Evolutionary conservation across 2,113 vertebrate species (phyloP).

Genomic region (Cynocephalus volans): DNA sequence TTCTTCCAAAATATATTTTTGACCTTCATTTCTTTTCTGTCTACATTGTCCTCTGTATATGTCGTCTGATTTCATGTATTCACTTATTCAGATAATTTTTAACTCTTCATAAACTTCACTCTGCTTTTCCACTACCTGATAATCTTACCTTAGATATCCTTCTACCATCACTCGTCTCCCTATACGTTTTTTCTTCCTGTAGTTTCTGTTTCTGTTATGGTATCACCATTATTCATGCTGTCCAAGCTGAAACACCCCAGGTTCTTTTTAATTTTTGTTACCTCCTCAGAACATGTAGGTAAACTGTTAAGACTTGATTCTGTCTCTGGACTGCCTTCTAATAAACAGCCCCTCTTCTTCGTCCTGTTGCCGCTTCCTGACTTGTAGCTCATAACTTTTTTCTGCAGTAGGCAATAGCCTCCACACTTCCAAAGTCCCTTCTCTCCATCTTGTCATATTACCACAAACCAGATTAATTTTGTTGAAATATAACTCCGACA

Average conservation of each 20-base stretch:
- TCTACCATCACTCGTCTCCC: neutral
- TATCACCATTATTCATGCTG: neutral
- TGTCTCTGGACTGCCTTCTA: neutral
- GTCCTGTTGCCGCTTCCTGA: neutral
- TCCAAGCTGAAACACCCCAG: neutral
- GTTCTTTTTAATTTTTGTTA: neutral
- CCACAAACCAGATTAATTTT: neutral
- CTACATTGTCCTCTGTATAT: neutral
- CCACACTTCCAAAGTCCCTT: neutral
- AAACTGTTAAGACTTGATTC: neutral
- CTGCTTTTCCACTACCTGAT: neutral
- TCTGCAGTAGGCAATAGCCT: neutral
- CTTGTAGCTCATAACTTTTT: neutral
- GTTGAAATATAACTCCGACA: neutral
- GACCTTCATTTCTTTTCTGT: neutral
- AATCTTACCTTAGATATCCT: neutral
- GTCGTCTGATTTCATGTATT: neutral
- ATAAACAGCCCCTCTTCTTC: neutral
- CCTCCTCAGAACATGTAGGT: neutral
- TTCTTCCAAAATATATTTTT: neutral
- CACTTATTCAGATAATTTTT: neutral
- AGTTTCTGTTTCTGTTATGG: neutral
- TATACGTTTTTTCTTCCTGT: neutral
- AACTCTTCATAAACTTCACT: neutral
- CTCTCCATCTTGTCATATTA: neutral